Percentiles rank a stretch among this genome's conserved stretches.
Conservation (phyloP, 2,888 invertebrate species). For the Microplitis manilae region DNA sequence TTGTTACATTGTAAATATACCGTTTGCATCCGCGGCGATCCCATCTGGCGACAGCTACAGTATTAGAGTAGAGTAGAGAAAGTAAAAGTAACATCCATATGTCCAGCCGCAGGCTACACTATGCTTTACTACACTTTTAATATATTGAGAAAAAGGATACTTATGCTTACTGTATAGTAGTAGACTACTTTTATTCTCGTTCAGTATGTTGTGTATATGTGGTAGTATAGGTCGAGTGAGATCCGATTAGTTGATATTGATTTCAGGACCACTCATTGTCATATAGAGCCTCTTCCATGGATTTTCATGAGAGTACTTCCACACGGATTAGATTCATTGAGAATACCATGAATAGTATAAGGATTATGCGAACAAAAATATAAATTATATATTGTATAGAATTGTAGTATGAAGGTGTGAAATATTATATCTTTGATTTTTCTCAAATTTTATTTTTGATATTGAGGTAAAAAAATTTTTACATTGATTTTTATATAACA, state of each 20-base stretch:
- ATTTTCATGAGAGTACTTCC: slow-evolving; percentile 23
- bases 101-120: slow-evolving; percentile 35
- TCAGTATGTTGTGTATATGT: background rate
- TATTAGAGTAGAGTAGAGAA: background rate
- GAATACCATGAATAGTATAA: background rate
- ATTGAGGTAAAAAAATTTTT: background rate
- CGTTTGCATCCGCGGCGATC: background rate
- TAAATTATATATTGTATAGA: background rate
- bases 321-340: slow-evolving; percentile 11
- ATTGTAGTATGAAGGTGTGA: background rate
- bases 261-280: slow-evolving; percentile 38
- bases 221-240: slow-evolving; percentile 8
- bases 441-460: background rate
- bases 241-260: slow-evolving; percentile 45
- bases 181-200: background rate
- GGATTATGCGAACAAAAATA: background rate
- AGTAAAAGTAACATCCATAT: slow-evolving; percentile 34
- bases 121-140: background rate
- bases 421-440: background rate
- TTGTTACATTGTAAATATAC: slow-evolving; percentile 56
- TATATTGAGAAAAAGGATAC: background rate
- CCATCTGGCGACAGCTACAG: slow-evolving; percentile 16
- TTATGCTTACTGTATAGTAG: background rate
- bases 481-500: background rate
- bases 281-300: slow-evolving; percentile 28